phyloP scores from a whole-genome alignment of 2,113 vertebrate species.

The Hippotragus niger region DNA sequence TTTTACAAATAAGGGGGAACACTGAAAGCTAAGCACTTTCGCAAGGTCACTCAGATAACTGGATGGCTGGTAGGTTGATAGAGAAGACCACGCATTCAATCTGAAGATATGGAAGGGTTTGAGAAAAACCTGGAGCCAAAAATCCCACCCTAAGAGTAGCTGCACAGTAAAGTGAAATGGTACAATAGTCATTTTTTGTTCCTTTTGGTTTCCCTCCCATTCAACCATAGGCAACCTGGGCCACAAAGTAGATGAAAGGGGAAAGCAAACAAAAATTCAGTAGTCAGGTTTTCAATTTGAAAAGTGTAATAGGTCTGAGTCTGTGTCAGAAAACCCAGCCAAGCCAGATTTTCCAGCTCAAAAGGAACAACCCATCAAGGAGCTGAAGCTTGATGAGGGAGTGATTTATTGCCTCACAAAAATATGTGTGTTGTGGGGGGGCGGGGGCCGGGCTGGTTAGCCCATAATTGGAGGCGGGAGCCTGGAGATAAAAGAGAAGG shows the following conservation, averaged over 20 bases:
- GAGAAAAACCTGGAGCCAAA: background rate
- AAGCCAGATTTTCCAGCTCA: background rate
- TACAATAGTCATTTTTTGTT: background rate
- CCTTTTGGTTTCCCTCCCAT: background rate
- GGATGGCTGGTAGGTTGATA: background rate
- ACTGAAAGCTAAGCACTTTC: background rate
- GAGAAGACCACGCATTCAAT: background rate
- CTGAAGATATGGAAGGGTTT: background rate
- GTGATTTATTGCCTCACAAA: background rate
- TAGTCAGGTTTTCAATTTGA: background rate
- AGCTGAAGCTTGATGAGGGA: background rate
- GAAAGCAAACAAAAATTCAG: background rate
- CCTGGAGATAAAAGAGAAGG: background rate
- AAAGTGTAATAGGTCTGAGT: background rate
- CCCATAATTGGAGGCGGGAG: fast-evolving
- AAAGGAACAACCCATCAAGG: background rate
- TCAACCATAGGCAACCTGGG: background rate
- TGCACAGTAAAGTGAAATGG: background rate
- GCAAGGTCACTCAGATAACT: background rate
- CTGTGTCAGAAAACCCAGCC: background rate
- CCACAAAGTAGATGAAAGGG: background rate
- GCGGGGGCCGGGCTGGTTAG: fast-evolving
- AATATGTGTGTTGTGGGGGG: background rate
- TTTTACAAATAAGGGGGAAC: background rate
- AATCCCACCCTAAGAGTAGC: background rate